phyloP scores from a whole-genome alignment of 92 coral and sea anemone genomes.

The Parazoanthus swiftii region DNA sequence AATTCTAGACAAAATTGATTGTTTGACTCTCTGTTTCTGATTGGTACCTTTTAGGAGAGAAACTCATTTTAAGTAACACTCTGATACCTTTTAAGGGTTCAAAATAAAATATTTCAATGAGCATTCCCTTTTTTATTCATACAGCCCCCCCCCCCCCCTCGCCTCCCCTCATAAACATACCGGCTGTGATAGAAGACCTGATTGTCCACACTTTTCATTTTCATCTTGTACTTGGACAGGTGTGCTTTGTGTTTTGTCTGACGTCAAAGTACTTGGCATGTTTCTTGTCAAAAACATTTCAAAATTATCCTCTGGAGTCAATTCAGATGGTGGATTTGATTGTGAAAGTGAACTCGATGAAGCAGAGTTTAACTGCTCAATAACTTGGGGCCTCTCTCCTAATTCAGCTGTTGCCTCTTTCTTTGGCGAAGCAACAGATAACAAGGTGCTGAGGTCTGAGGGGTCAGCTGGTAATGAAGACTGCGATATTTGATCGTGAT shows the following conservation, averaged over 20 bases:
- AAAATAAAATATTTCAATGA: too few relatives aligned
- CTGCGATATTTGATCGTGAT: background rate
- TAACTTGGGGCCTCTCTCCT: background rate
- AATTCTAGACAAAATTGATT: too few relatives aligned
- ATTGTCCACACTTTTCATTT: background rate
- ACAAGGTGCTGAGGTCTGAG: background rate
- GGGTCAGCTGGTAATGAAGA: constrained; percentile 2
- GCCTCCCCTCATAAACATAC: background rate
- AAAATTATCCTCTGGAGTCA: constrained; percentile 19
- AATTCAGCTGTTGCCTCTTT: background rate
- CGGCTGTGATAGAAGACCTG: background rate
- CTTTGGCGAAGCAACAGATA: background rate
- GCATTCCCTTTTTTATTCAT: too few relatives aligned
- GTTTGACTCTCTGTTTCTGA: too few relatives aligned
- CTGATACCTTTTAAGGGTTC: too few relatives aligned
- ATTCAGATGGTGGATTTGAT: background rate
- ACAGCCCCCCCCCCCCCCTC: too few relatives aligned
- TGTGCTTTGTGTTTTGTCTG: background rate
- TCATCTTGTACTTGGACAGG: constrained; percentile 8
- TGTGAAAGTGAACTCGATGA: background rate
- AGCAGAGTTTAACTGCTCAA: background rate
- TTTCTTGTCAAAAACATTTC: constrained; percentile 13
- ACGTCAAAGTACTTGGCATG: constrained; percentile 7
- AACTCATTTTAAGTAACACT: too few relatives aligned
- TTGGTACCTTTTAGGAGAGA: too few relatives aligned